phyloP scores from a whole-genome alignment of 2,797 vertebrate species.

The Scolopax rusticola region DNA sequence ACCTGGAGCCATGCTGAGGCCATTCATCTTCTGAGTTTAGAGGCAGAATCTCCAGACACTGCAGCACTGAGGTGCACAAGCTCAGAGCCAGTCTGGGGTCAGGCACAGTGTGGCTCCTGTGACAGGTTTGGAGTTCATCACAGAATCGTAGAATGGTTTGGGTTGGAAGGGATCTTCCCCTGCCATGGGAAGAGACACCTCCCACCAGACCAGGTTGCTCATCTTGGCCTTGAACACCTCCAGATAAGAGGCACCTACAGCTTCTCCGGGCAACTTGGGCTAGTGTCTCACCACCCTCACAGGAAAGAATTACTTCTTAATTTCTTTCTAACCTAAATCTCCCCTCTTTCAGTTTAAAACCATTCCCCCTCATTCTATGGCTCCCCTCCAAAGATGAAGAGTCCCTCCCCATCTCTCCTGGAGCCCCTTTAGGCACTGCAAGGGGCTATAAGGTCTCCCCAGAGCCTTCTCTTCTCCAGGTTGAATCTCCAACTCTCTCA shows the following conservation, averaged over 20 bases:
- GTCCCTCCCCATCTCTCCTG: neutral
- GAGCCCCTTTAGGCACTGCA: neutral
- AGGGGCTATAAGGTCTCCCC: neutral
- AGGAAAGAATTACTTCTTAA: neutral
- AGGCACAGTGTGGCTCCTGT: rapidly evolving
- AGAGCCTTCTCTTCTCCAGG: neutral
- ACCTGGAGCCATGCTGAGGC: neutral
- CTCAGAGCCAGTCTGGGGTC: neutral
- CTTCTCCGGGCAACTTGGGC: neutral
- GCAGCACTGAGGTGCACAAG: neutral
- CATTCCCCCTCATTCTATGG: neutral
- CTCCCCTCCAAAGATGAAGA: neutral
- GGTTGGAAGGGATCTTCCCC: neutral
- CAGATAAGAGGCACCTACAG: neutral
- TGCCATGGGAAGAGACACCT: neutral
- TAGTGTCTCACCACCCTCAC: neutral
- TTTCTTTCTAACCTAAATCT: neutral
- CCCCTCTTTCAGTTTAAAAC: neutral
- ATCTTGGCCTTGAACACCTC: neutral
- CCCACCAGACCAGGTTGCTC: neutral
- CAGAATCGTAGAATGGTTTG: neutral
- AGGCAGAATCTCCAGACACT: rapidly evolving
- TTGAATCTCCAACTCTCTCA: neutral
- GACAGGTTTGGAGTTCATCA: neutral
- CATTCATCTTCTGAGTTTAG: neutral